A percentile compares a stretch with the other conserved stretches of the same genome.
Evolutionary conservation across 2,113 vertebrate genomes (phyloP).

Genomic region (Apodemus speciosus): DNA sequence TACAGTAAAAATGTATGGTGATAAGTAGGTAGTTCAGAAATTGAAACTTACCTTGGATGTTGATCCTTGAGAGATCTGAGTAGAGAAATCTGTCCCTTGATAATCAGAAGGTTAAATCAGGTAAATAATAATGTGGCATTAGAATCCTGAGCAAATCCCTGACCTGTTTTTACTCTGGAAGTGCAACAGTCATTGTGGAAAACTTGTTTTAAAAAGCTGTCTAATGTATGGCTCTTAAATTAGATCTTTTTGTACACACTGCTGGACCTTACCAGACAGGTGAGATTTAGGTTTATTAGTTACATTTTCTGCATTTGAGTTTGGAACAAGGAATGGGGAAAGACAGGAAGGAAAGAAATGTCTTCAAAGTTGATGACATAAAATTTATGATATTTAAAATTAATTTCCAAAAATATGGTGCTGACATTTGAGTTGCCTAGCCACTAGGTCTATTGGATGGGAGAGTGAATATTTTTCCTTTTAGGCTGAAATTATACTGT

Average conservation of each 20-base stretch:
- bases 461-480: constrained; percentile 75
- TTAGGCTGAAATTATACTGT: constrained; percentile 76
- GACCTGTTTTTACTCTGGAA: constrained; percentile 30
- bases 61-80: background rate
- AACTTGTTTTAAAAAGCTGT: constrained; percentile 52
- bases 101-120: constrained; percentile 31
- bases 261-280: constrained; percentile 27
- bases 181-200: constrained; percentile 1
- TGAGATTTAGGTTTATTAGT: constrained; percentile 64
- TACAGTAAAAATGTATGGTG: background rate
- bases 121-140: constrained; percentile 33
- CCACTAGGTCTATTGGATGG: constrained; percentile 63
- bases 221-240: constrained; percentile 35
- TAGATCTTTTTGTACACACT: constrained; percentile 2
- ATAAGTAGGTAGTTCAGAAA: background rate
- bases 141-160: constrained; percentile 28
- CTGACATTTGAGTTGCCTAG: constrained; percentile 73
- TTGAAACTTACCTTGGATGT: background rate
- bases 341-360: constrained; percentile 55
- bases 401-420: constrained; percentile 65
- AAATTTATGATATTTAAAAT: constrained; percentile 76
- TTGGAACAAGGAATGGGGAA: constrained; percentile 35
- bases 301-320: constrained; percentile 65
- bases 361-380: constrained; percentile 63
- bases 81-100: background rate